Evolutionary conservation across 2,113 vertebrate genomes (phyloP), one percentile per base, ranked within the genome.

Genomic region (Microtus pennsylvanicus): DNA sequence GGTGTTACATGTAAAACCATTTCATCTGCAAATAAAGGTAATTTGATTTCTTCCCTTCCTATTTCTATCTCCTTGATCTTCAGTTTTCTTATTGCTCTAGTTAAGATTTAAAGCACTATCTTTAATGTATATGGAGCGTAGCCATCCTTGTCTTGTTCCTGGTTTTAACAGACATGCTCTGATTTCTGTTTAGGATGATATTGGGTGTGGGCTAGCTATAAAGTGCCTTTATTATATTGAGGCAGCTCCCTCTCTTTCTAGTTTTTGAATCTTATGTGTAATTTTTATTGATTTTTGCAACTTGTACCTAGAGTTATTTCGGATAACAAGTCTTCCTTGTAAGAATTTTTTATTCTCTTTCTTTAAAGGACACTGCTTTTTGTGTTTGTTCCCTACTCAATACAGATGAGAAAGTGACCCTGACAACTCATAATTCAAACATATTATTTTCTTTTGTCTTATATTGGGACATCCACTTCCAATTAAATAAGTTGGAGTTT

Each of bases 401-500:
- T 63, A n/a, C 6, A 8, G 63, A 16, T 35, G 6, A 86, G 38
- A 7, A 22, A 45, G 12, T 8, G 24, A 63, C 33, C 2, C 0
- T 12, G 78, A 35, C 45, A 91, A 69, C 7, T 50, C 11, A 7
- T 58, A 87, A 87, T 94, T 76, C 78, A 92, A 90, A 65, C 47
- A 88, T 58, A n/a, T 26, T 55, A 55, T 42, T 2, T 87, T 8
- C 83, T 8, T 90, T n/a, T 90, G 12, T 33, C 55, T 89, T 88
- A 76, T 86, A 45, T 47, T 85, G 69, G 87, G 58, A 16, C 33
- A 58, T 88, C 35, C 58, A 45, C 8, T 92, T 85, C 22, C 50
- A 96, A 75, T 45, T 92, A 95, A 77, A 7, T 17, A 35, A 76
- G 30, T 65, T 90, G n/a, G 8, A 86, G 28, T 87, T 85, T 90